Evolutionary conservation across 1,140 invertebrate species (phyloP), one percentile per base, ranked within the genome.

Genomic region (Hetaerina americana): DNA sequence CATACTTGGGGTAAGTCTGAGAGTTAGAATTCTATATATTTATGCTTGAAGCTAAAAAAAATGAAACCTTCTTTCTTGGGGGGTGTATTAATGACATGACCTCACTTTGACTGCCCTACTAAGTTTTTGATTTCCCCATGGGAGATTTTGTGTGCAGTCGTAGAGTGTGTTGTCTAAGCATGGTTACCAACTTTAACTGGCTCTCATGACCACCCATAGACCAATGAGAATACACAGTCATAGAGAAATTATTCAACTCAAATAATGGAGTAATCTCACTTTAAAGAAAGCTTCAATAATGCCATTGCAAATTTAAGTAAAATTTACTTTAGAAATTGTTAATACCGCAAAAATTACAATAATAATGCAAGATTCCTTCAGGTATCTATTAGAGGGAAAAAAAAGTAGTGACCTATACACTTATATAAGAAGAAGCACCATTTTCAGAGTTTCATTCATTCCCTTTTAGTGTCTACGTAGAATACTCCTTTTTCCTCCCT

Each of bases 271-370:
- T 57, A 57, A 57, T 57, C 40, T 57, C 40, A 57, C 40, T 57
- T 57, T 57, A 57, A 57, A 12, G 22, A 57, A 57, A 57, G 40
- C 40, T 57, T 57, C 40, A 57, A 57, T 57, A 57, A 57, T 57
- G 40, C 40, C 40, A 57, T 57, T 57, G 40, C 40, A 57, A 57
- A 57, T 57, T 57, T 57, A 57, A 57, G 40, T 57, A 57, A 57
- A 57, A 57, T 57, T 57, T 57, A 57, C 40, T 57, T 57, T 57
- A 57, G 40, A 57, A 57, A 57, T 57, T 57, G 40, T 57, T 57
- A 57, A 57, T 57, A 57, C 40, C 15, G 40, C 40, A 57, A 57
- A 57, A 57, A 57, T 57, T 57, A 10, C 40, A 57, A 57, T 57
- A 57, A 57, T 57, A 57, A 57, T 57, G 40, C 40, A 57, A 57